Evolutionary conservation across 2,113 vertebrate genomes (phyloP).

Genomic region (Strix aluco): DNA sequence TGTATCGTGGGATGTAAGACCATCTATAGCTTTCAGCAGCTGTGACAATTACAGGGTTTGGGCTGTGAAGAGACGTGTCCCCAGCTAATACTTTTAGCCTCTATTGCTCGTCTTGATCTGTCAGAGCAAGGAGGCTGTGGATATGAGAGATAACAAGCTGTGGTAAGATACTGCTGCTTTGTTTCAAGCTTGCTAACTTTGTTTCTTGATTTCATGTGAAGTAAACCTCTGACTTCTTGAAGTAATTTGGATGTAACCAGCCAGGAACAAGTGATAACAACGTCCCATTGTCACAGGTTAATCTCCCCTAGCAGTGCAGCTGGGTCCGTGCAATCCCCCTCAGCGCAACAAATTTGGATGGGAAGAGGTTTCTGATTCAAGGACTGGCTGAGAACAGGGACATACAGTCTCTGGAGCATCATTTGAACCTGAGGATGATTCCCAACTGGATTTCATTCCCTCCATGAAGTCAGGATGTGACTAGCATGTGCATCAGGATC

Average conservation of each 20-base stretch:
- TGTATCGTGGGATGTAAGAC: background rate
- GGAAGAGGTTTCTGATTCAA: background rate
- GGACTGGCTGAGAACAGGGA: background rate
- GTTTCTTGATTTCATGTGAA: background rate
- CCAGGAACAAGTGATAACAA: background rate
- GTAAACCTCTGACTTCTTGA: background rate
- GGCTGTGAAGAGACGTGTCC: background rate
- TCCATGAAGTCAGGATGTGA: background rate
- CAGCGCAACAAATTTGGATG: background rate
- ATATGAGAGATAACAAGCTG: background rate
- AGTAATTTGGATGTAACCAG: background rate
- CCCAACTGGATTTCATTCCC: background rate
- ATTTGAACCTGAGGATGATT: background rate
- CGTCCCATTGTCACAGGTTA: background rate
- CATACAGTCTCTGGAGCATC: background rate
- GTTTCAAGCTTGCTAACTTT: background rate
- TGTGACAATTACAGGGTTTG: slow-evolving; percentile 8
- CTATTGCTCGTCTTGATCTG: background rate
- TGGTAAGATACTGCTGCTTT: background rate
- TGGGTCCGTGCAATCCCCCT: background rate
- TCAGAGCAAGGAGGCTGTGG: background rate
- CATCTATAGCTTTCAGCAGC: background rate
- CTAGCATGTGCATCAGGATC: background rate
- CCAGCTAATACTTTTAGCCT: slow-evolving; percentile 10
- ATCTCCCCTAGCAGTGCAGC: background rate